phyloP scores from a whole-genome alignment of 2,113 vertebrate genomes.

The Apeltes quadracus region DNA sequence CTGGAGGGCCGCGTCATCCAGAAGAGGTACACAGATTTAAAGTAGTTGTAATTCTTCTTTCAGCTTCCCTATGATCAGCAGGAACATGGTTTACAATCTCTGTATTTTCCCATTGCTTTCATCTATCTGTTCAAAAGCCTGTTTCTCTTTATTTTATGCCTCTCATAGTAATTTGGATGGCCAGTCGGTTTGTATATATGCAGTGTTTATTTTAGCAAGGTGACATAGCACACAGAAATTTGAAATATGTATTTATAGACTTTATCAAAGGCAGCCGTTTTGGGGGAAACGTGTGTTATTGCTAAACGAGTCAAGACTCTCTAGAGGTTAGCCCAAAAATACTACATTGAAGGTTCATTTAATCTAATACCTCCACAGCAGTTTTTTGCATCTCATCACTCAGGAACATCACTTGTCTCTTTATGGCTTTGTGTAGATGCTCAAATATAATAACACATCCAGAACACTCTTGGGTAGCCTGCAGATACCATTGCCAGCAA shows the following conservation, averaged over 20 bases:
- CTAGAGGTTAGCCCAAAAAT: constrained; percentile 37
- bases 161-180: constrained; percentile 57
- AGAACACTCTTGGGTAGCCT: not conserved
- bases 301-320: constrained; percentile 52
- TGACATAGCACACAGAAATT: constrained; percentile 40
- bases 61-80: not conserved
- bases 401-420: constrained; percentile 16
- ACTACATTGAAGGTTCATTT: constrained; percentile 40
- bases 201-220: constrained; percentile 39
- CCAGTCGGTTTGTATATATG: constrained; percentile 58
- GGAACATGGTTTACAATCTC: not conserved
- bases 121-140: constrained; percentile 27
- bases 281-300: constrained; percentile 37
- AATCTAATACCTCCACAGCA: constrained; percentile 19
- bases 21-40: not conserved
- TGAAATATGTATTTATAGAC: constrained; percentile 39
- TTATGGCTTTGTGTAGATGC: constrained; percentile 10
- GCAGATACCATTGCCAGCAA: constrained; percentile 21
- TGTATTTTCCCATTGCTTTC: not conserved
- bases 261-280: constrained; percentile 56
- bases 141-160: constrained; percentile 29
- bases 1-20: not conserved
- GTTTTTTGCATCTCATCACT: constrained; percentile 13
- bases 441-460: constrained; percentile 17
- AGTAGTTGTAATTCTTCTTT: not conserved